These are phyloP conservation scores for Teleiodes luculella DNA, from an alignment of 2,888 invertebrate genomes.

Conservation along the genomic window DNA sequence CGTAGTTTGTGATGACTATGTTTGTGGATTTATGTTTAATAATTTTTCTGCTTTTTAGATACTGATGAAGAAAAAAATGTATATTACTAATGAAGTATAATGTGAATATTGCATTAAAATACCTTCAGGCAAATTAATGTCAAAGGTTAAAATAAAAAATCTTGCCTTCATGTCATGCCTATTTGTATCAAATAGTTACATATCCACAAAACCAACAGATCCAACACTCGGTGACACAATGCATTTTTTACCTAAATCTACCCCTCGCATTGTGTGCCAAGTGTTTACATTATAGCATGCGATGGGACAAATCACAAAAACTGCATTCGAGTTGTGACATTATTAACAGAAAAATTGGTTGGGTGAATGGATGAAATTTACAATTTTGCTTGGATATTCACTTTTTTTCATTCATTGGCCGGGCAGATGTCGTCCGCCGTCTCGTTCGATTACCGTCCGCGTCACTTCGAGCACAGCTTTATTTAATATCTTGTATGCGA, in stretches of 20 bases:
- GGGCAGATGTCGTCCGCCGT: slow-evolving; percentile 64
- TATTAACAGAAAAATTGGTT: slow-evolving; percentile 70
- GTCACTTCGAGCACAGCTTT: slow-evolving; percentile 65
- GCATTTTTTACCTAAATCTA: slow-evolving; percentile 27
- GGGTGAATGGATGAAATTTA: slow-evolving; percentile 49
- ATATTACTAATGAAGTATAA: no score
- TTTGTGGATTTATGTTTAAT: no score
- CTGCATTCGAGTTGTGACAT: slow-evolving; percentile 61
- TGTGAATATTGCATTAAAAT: no score
- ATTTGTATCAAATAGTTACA: slow-evolving; percentile 26
- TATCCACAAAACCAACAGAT: slow-evolving; percentile 44
- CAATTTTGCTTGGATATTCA: slow-evolving; percentile 57
- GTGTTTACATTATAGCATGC: slow-evolving; percentile 57
- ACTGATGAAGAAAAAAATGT: no score
- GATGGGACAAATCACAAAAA: slow-evolving; percentile 43
- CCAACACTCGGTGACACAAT: slow-evolving; percentile 40
- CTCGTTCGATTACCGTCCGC: slow-evolving; percentile 62
- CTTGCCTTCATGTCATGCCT: slow-evolving; percentile 3
- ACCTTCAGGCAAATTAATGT: neutral
- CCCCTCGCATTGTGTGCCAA: slow-evolving; percentile 45
- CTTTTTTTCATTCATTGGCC: slow-evolving; percentile 56
- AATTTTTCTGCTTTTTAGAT: neutral
- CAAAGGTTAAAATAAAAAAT: neutral
- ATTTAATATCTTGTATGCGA: slow-evolving; percentile 62
- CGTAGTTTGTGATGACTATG: neutral